Evolutionary conservation across 2,797 vertebrate genomes (phyloP).

Genomic region (Etheostoma perlongum): DNA sequence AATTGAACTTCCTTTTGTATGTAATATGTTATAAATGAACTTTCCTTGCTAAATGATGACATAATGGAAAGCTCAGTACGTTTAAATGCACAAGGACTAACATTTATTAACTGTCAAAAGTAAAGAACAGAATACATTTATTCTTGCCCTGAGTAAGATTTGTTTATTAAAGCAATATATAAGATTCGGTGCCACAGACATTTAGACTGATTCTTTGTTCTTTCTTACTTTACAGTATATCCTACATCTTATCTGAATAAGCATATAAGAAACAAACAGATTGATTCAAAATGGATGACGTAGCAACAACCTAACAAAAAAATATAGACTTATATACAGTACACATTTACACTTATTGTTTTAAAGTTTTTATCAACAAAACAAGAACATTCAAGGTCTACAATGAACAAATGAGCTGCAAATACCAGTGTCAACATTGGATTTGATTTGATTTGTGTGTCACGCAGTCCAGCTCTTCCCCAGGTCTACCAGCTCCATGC

Average conservation of each 20-base stretch:
- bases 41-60: neutral
- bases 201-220: constrained; percentile 1
- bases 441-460: constrained; percentile 42
- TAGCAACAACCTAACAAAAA: constrained; percentile 13
- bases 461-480: constrained; percentile 92
- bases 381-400: constrained; percentile 16
- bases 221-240: constrained; percentile 8
- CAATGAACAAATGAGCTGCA: constrained; percentile 19
- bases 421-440: constrained; percentile 29
- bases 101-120: neutral
- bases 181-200: neutral
- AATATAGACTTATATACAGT: constrained; percentile 4
- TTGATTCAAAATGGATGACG: constrained; percentile 8
- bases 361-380: constrained; percentile 43
- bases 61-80: neutral
- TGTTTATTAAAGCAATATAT: constrained; percentile 22
- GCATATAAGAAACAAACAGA: constrained; percentile 7
- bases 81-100: neutral
- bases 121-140: neutral
- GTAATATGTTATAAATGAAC: neutral
- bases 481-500: constrained; percentile 90
- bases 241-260: neutral
- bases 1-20: neutral
- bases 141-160: constrained; percentile 28
- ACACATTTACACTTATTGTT: constrained; percentile 42